Evolutionary conservation across 2,888 invertebrate genomes (phyloP).

Genomic region (Lydus trimaculatus): DNA sequence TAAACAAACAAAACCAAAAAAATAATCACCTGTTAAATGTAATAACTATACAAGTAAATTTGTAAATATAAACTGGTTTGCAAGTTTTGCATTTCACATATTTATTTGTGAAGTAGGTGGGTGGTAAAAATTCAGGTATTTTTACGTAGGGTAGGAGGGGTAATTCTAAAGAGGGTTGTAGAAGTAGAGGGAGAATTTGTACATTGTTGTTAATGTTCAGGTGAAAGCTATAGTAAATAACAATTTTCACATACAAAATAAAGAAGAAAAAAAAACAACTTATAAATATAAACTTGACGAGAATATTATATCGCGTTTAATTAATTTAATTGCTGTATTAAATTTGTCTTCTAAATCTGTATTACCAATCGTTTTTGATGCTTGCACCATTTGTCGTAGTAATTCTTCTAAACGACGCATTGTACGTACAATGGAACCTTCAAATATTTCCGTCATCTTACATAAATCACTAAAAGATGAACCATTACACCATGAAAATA

Average conservation of each 20-base stretch:
- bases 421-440: constrained; percentile 89
- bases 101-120: not conserved
- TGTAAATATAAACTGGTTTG: not conserved
- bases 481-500: constrained; percentile 95
- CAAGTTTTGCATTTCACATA: constrained; percentile 1
- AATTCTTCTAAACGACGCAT: constrained; percentile 97
- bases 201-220: not conserved
- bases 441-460: constrained; percentile 96
- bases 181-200: constrained; percentile 8
- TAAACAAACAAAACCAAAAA: too few species aligned
- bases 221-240: constrained; percentile 14
- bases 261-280: constrained; percentile 38
- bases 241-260: constrained; percentile 11
- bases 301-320: constrained; percentile 99
- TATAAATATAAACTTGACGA: constrained; percentile 96
- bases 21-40: constrained; percentile 3
- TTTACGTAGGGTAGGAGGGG: constrained; percentile 2
- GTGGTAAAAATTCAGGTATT: constrained; percentile 7
- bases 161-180: constrained; percentile 14
- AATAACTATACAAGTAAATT: constrained; percentile 16
- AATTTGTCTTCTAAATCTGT: constrained; percentile 96
- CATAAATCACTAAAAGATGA: constrained; percentile 90
- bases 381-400: constrained; percentile 92
- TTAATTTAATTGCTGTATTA: constrained; percentile 85
- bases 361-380: constrained; percentile 96